Evolutionary conservation across 2,113 vertebrate genomes (phyloP), one percentile per base, ranked within the genome.

Genomic region (Notothenia coriiceps): DNA sequence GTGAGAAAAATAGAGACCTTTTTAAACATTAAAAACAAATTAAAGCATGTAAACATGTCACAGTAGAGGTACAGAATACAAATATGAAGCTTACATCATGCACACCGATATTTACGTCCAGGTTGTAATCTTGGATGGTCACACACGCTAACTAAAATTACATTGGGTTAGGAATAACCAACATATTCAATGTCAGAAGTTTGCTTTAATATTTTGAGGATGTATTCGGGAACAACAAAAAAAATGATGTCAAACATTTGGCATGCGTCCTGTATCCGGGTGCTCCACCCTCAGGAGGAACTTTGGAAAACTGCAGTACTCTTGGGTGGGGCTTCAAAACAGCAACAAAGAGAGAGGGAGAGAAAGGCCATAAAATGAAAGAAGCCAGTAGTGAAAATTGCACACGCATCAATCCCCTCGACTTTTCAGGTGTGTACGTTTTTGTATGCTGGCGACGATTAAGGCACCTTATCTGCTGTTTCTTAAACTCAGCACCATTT

Each of bases 221-320:
- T 8, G 15, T 12, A n/a, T 47, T 18, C 6, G 44, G 9, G 14
- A 70, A 46, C 5, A 22, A 20, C 10, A 4, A 43, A 1, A 35
- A 40, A 43, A 22, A 18, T 12, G 25, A n/a, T 3, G 18, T 9
- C 3, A 20, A 54, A 10, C 17, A 56, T 46, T 35, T 46, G 46
- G 77, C 56, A 59, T 18, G 50, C 3, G 4, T 62, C 15, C 43
- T 55, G 11, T 18, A 18, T 2, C 1, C 40, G 29, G 74, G 67
- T 73, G 70, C 78, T 89, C 71, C 77, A 67, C 74, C 74, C 59
- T 70, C 6, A 44, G 40, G 69, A 77, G 74, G 56, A 74, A 33
- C 67, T 47, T 78, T 73, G 18, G 50, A 29, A 74, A 79, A 22
- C 65, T 88, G 90, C 88, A 87, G 86, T 47, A 65, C n/a, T 44